Percentiles rank a stretch among this genome's conserved stretches.
Evolutionary conservation across 2,888 invertebrate genomes (phyloP).

Genomic region (Bibio marci): DNA sequence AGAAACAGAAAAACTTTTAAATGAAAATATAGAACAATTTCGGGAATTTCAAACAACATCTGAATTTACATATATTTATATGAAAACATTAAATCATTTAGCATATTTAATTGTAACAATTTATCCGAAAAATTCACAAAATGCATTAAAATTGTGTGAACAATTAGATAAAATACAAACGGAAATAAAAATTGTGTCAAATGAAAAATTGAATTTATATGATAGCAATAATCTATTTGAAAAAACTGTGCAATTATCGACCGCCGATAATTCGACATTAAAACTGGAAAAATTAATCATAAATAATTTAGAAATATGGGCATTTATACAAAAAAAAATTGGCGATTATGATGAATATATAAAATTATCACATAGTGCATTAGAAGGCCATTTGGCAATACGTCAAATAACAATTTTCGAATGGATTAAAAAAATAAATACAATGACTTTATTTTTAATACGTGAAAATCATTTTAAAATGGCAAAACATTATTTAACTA

Average conservation of each 20-base stretch:
- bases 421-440: neutral
- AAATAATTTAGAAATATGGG: neutral
- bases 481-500: neutral
- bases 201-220: neutral
- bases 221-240: neutral
- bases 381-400: neutral
- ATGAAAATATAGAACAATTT: neutral
- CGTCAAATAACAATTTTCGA: neutral
- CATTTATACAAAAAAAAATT: neutral
- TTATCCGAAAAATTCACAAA: too few species aligned
- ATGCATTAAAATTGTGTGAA: too few species aligned
- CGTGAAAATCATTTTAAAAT: neutral
- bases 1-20: neutral
- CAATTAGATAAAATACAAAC: too few species aligned
- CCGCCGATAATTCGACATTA: neutral
- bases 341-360: neutral
- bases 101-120: neutral
- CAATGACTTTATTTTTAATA: neutral
- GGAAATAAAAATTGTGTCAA: neutral
- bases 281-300: neutral
- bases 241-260: neutral
- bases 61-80: neutral
- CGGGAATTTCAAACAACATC: neutral
- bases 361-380: neutral
- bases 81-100: neutral